Evolutionary conservation across 1,140 invertebrate species (phyloP).

Genomic region (Lasaia peninsularis): DNA sequence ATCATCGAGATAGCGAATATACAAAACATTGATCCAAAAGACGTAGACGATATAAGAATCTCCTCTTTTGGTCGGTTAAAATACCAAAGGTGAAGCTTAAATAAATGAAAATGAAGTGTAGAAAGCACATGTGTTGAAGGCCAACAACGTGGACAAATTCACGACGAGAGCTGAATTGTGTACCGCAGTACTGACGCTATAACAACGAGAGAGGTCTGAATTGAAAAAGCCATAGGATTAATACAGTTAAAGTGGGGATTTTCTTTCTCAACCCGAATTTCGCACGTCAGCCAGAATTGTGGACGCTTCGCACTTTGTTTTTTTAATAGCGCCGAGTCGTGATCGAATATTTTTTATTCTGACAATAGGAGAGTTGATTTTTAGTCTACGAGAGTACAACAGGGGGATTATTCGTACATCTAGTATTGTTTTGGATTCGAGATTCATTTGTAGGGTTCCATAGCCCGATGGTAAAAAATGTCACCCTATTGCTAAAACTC

Average conservation of each 20-base stretch:
- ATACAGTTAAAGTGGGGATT: slow-evolving; percentile 40
- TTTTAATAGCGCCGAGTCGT: background rate
- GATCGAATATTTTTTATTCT: slow-evolving; percentile 7
- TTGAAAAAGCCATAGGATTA: slow-evolving; percentile 42
- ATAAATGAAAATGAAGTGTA: too few species aligned
- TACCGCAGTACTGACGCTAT: background rate
- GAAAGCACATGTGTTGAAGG: background rate
- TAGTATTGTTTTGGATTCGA: background rate
- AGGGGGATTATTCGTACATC: background rate
- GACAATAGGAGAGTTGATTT: background rate
- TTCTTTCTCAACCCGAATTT: slow-evolving; percentile 33
- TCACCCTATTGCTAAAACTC: too few species aligned
- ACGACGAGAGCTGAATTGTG: slow-evolving; percentile 4
- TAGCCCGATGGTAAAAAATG: too few species aligned
- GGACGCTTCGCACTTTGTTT: slow-evolving; percentile 11
- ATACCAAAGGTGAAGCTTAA: background rate
- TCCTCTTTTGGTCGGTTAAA: background rate
- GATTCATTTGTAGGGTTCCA: background rate
- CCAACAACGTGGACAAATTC: background rate
- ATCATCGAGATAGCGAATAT: too few species aligned
- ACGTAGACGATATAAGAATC: too few species aligned
- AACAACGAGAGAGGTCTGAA: slow-evolving; percentile 33
- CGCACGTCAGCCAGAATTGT: slow-evolving; percentile 2
- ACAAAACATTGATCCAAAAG: too few species aligned
- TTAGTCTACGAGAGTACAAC: background rate